A percentile compares a stretch with the other conserved stretches of the same genome.
phyloP scores from a whole-genome alignment of 2,113 vertebrate species.

The Taurulus bubalis region DNA sequence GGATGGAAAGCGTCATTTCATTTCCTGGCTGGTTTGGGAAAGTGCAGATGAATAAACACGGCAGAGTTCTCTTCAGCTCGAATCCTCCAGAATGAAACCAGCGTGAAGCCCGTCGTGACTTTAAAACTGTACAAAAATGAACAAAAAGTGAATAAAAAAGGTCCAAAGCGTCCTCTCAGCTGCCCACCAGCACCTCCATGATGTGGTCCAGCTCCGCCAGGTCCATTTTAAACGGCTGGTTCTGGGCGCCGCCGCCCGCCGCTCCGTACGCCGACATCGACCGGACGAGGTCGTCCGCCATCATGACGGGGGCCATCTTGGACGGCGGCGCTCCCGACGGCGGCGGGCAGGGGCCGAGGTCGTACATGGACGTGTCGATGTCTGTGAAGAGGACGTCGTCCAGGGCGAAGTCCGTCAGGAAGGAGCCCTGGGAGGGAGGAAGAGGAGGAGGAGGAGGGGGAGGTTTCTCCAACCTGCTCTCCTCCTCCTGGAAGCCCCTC shows the following conservation, averaged over 20 bases:
- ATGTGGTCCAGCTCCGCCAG: conserved; percentile 94
- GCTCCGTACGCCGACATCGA: conserved; percentile 87
- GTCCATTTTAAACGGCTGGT: conserved; percentile 93
- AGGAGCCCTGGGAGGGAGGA: conserved; percentile 82
- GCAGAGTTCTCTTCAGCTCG: not conserved
- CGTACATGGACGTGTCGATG: conserved; percentile 94
- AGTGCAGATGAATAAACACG: not conserved
- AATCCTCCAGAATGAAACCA: not conserved
- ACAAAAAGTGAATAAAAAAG: not conserved
- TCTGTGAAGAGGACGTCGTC: conserved; percentile 93
- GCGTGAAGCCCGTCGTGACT: not conserved
- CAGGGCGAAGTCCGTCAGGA: conserved; percentile 92
- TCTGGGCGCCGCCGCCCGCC: conserved; percentile 68
- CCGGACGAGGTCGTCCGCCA: conserved; percentile 90
- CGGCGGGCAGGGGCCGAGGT: conserved; percentile 88
- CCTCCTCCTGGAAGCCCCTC: conserved; percentile 65
- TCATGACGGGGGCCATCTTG: conserved; percentile 82
- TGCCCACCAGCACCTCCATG: conserved; percentile 95
- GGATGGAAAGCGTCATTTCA: not conserved
- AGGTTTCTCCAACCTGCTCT: conserved; percentile 79
- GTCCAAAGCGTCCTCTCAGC: conserved; percentile 42
- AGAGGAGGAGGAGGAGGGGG: conserved; percentile 81
- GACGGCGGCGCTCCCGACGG: conserved; percentile 77
- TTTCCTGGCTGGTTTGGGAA: not conserved
- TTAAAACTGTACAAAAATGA: conserved; percentile 12